phyloP scores from a whole-genome alignment of 2,113 vertebrate species.

The Myodes glareolus region DNA sequence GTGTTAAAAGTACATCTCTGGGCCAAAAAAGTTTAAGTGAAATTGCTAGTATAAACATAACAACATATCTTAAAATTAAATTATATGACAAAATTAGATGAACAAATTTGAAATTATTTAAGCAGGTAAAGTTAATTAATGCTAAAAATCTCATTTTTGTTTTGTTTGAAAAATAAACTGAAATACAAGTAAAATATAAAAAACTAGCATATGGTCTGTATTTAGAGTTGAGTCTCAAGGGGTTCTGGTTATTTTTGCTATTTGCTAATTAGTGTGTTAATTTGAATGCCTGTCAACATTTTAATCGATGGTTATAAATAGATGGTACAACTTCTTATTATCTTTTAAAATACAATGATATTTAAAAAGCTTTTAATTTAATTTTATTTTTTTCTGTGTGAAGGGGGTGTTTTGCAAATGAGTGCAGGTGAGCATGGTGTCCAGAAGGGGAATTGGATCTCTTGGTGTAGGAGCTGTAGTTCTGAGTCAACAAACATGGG shows the following conservation, averaged over 20 bases:
- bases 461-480: neutral
- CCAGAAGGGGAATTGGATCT: neutral
- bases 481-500: too few species aligned
- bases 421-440: neutral
- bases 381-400: neutral
- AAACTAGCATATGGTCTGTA: neutral
- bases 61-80: neutral
- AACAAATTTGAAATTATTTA: constrained; percentile 10
- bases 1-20: neutral
- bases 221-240: neutral
- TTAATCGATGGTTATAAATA: neutral
- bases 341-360: neutral
- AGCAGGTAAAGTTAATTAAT: neutral
- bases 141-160: neutral
- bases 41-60: neutral
- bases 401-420: neutral
- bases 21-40: neutral
- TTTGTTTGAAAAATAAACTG: neutral
- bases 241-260: neutral
- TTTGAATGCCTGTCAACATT: constrained; percentile 16
- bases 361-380: neutral
- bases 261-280: neutral
- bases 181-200: neutral
- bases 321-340: neutral
- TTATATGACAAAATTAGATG: constrained; percentile 24